Evolutionary conservation across 2,797 vertebrate species (phyloP).

Genomic region (Holocentrus rufus): DNA sequence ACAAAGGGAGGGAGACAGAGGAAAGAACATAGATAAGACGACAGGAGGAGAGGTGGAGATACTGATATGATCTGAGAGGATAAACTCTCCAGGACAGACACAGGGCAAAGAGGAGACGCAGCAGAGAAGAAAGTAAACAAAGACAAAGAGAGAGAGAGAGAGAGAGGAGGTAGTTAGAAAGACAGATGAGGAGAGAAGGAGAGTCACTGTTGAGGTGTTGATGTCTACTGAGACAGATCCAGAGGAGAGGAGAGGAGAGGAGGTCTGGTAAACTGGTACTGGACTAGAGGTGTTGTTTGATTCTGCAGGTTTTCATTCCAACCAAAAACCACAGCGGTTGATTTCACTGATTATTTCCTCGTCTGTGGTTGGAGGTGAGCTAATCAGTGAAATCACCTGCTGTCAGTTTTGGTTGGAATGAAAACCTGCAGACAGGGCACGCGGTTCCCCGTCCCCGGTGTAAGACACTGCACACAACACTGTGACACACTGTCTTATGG

Average conservation of each 20-base stretch:
- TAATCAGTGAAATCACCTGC: too few relatives aligned
- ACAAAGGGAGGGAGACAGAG: not conserved
- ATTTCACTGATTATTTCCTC: too few relatives aligned
- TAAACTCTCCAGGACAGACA: not conserved
- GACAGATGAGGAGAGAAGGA: conserved; percentile 1
- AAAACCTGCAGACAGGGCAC: too few relatives aligned
- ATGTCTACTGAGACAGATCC: not conserved
- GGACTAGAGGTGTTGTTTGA: conserved; percentile 4
- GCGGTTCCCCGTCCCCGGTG: too few relatives aligned
- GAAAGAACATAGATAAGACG: not conserved
- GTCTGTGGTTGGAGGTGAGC: too few relatives aligned
- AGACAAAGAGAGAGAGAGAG: not conserved
- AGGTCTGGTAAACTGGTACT: not conserved
- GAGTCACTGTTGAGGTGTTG: conserved; percentile 5
- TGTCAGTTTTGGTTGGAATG: too few relatives aligned
- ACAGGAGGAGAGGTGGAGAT: not conserved
- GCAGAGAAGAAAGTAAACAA: not conserved
- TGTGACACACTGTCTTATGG: too few relatives aligned
- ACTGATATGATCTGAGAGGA: not conserved
- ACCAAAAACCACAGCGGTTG: too few relatives aligned
- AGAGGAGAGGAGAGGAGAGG: conserved; percentile 11
- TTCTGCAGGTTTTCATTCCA: too few relatives aligned
- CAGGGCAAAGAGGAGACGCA: not conserved
- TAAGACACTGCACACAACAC: too few relatives aligned
- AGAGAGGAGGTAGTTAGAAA: not conserved